A percentile compares a stretch with the other conserved stretches of the same genome.
phyloP scores from a whole-genome alignment of 2,113 vertebrate genomes.

The Chaetodon auriga region DNA sequence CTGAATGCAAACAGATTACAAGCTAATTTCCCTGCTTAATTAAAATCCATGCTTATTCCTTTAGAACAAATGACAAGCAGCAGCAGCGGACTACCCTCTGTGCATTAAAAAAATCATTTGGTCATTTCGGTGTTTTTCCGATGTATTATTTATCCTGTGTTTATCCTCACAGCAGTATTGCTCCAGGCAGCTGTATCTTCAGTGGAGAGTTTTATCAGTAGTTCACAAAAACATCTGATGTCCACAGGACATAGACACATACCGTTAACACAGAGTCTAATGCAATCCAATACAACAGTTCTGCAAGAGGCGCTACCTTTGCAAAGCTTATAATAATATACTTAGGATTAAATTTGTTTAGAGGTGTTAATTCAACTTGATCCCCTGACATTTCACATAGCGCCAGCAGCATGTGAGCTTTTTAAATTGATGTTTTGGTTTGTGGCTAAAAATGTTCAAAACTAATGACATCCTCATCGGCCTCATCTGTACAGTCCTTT shows the following conservation, averaged over 20 bases:
- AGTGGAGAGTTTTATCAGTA: background rate
- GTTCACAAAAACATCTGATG: background rate
- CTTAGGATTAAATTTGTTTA: background rate
- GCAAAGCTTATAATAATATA: background rate
- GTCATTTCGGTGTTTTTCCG: background rate
- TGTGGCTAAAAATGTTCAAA: background rate
- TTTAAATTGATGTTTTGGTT: background rate
- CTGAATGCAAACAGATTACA: slow-evolving; percentile 6
- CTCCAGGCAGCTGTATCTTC: background rate
- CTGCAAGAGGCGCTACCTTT: background rate
- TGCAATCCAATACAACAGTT: background rate
- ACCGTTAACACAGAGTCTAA: background rate
- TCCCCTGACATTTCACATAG: background rate
- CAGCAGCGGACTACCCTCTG: background rate
- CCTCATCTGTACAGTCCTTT: background rate
- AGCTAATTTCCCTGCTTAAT: background rate
- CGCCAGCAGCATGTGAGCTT: background rate
- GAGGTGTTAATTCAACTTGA: background rate
- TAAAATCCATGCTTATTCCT: background rate
- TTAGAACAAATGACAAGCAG: background rate
- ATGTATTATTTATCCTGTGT: background rate
- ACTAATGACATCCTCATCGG: background rate
- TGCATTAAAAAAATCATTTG: background rate
- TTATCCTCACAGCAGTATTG: background rate
- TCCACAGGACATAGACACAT: background rate